These are phyloP conservation scores for Acronicta alni DNA, from an alignment of 2,888 invertebrate genomes.

Conservation along the genomic window DNA sequence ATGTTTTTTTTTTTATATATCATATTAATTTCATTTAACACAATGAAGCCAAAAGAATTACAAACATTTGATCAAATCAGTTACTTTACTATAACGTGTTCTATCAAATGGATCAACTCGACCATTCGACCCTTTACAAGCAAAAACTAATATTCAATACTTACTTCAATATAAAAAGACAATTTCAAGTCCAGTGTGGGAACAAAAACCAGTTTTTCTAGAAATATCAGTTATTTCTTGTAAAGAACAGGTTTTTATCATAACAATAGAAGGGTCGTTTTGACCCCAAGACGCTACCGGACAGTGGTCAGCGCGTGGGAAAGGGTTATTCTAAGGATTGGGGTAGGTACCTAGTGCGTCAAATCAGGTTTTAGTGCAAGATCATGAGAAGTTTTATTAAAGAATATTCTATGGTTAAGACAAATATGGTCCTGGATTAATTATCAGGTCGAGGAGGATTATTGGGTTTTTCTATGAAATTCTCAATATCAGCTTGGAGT, in stretches of 20 bases:
- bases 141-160: slow-evolving; percentile 4
- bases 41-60: too few species aligned
- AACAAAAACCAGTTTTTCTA: slow-evolving; percentile 72
- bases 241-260: slow-evolving; percentile 60
- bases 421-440: too few species aligned
- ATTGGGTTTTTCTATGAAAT: too few species aligned
- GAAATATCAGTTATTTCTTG: slow-evolving; percentile 48
- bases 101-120: slow-evolving; percentile 13
- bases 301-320: slow-evolving; percentile 80
- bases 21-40: too few species aligned
- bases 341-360: slow-evolving; percentile 45
- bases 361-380: slow-evolving; percentile 22
- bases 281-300: slow-evolving; percentile 69
- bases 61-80: not conserved
- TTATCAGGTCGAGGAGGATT: too few species aligned
- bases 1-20: too few species aligned
- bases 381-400: not conserved
- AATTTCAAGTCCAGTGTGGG: slow-evolving; percentile 58
- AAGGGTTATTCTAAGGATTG: slow-evolving; percentile 55
- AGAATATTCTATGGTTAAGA: too few species aligned
- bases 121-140: slow-evolving; percentile 23
- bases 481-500: too few species aligned
- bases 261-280: slow-evolving; percentile 57
- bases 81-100: slow-evolving; percentile 17
- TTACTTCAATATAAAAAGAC: slow-evolving; percentile 34